Conservation (phyloP, 2,888 invertebrate genomes). For the Nasonovia ribisnigri region DNA sequence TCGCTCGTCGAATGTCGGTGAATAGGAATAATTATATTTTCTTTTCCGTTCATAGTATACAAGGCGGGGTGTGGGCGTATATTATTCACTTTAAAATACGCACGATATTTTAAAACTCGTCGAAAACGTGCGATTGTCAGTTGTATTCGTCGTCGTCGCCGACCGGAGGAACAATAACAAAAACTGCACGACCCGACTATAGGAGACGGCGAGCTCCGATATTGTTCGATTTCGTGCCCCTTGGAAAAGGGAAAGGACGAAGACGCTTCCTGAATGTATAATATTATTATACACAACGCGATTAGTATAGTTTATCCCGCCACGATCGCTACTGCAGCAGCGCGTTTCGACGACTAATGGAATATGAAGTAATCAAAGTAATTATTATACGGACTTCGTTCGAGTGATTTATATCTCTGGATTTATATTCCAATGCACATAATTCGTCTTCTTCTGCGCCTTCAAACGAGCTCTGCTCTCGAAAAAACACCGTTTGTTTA, state of each 20-base stretch:
- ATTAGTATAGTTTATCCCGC: background rate
- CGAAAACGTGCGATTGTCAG: background rate
- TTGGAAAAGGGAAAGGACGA: background rate
- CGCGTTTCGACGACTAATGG: background rate
- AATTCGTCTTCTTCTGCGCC: background rate
- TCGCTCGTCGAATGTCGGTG: background rate
- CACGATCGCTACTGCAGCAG: background rate
- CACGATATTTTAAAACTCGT: background rate
- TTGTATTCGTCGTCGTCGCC: background rate
- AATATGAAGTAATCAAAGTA: conserved; percentile 12
- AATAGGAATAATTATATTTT: background rate
- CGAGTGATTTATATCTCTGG: background rate
- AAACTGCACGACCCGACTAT: background rate
- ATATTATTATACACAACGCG: background rate
- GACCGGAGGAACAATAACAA: background rate
- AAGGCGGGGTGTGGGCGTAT: background rate
- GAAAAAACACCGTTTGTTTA: background rate
- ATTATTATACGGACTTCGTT: background rate
- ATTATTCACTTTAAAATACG: background rate
- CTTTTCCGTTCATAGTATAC: background rate
- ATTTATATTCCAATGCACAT: background rate
- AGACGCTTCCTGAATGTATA: background rate
- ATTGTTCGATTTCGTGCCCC: background rate
- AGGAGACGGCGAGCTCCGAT: background rate
- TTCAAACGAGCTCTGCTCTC: background rate